A percentile compares a stretch with the other conserved stretches of the same genome.
These are phyloP conservation scores for Acropternis orthonyx DNA, from an alignment of 2,797 vertebrate species.

Conservation along the genomic window DNA sequence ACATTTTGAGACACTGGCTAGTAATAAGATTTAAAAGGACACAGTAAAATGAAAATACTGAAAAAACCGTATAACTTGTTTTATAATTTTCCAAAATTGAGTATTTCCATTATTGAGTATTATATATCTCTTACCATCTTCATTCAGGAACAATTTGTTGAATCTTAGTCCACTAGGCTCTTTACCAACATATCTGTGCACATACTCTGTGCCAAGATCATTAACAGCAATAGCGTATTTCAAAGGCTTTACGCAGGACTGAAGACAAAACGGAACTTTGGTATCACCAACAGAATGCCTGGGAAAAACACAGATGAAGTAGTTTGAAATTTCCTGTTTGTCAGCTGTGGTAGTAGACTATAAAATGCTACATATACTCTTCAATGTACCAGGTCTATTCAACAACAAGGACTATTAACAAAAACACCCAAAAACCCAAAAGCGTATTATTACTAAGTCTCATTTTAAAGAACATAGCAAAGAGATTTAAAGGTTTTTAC, in stretches of 20 bases:
- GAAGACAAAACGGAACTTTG: slow-evolving; percentile 97
- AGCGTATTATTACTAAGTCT: not conserved
- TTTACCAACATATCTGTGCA: slow-evolving; percentile 97
- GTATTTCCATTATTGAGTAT: not conserved
- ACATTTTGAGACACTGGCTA: not conserved
- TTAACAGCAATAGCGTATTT: slow-evolving; percentile 96
- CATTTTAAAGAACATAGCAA: not conserved
- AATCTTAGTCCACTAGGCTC: slow-evolving; percentile 96
- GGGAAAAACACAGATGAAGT: slow-evolving; percentile 14
- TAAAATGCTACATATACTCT: not conserved
- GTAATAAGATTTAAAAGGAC: not conserved
- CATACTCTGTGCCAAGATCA: slow-evolving; percentile 95
- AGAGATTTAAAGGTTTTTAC: not conserved
- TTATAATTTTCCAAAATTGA: not conserved
- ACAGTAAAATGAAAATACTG: not conserved
- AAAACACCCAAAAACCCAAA: not conserved
- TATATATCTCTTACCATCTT: slow-evolving; percentile 86
- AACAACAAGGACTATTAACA: not conserved
- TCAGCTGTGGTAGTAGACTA: not conserved
- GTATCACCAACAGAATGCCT: slow-evolving; percentile 97
- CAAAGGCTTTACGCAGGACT: slow-evolving; percentile 97
- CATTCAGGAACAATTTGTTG: slow-evolving; percentile 97
- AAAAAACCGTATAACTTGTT: not conserved
- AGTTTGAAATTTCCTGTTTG: not conserved
- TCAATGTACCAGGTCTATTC: not conserved